phyloP scores from a whole-genome alignment of 2,888 invertebrate genomes.

The Quadroppia sp. region DNA sequence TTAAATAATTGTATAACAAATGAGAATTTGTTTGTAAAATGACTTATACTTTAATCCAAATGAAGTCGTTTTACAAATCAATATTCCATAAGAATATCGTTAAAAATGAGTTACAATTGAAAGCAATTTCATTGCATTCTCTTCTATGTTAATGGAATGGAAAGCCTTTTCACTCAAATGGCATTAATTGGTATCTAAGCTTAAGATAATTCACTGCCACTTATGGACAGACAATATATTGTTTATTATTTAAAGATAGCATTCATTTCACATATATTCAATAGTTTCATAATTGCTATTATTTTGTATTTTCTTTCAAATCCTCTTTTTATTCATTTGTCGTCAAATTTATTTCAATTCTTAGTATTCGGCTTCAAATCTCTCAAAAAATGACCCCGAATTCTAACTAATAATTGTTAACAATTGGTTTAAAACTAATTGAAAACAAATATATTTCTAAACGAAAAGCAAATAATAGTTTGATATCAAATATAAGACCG shows the following conservation, averaged over 20 bases:
- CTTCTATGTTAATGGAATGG: conserved; percentile 2
- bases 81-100: too few species aligned
- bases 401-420: too few species aligned
- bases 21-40: too few species aligned
- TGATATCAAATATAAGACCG: background rate
- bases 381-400: background rate
- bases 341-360: background rate
- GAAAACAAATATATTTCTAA: too few species aligned
- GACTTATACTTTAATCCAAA: too few species aligned
- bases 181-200: background rate
- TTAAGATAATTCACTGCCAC: conserved; percentile 34
- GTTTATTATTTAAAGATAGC: background rate
- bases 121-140: background rate
- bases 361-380: conserved; percentile 26
- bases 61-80: background rate
- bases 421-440: background rate
- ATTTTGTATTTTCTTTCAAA: background rate
- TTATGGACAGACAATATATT: conserved; percentile 18
- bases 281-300: background rate
- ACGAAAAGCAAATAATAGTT: too few species aligned
- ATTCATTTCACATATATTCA: background rate
- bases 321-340: background rate
- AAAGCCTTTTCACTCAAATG: background rate
- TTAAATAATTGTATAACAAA: too few species aligned
- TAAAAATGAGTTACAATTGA: too few species aligned